Base-by-base conservation (phyloP, 2,113 vertebrate genomes). In the Chloropsis hardwickii region DNA sequence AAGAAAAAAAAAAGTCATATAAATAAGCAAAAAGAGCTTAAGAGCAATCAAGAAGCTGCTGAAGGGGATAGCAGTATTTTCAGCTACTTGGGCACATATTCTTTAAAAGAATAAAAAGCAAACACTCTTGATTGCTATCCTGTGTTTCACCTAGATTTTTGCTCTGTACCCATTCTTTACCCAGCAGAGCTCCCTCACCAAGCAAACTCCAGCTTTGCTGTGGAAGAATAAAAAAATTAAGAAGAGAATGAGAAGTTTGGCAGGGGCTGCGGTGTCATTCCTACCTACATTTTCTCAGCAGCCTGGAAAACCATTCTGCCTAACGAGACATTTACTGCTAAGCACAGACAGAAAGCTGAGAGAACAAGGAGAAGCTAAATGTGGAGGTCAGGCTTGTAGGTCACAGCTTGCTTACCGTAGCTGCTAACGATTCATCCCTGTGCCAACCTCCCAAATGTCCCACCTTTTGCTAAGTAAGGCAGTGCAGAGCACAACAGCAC, bases 401-500 rank as follows among this genome's bases (percentile, higher is more conserved):
- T 83, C 57, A 50, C 44, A 2, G 29, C 44, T 18, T 15, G 13
- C 79, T 79, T 18, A 58, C 51, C 17, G 1, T 0, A 39, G 17
- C 8, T 13, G 64, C 29, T n/a, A 47, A 13, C 7, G 25, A 37
- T 42, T 80, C 71, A 22, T 35, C 88, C 51, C 88, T 20, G 28
- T 4, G 21, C 62, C 21, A 64, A 25, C 35, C 73, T 37, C 56
- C 31, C 27, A 3, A 5, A 44, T 10, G 23, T 22, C 56, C 53
- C 78, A n/a, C 70, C 81, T 12, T 39, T 21, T n/a, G 39, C 69
- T 31, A 33, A 19, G 53, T 5, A 33, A 47, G 58, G 76, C 45
- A 7, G 17, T 0, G 28, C 53, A 40, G 12, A 58, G 8, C 18
- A 20, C 1, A 9, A 14, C 48, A 24, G 58, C 57, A 12, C 0